Evolutionary conservation across 1,140 invertebrate genomes (phyloP).

Genomic region (Procambarus virginalis): DNA sequence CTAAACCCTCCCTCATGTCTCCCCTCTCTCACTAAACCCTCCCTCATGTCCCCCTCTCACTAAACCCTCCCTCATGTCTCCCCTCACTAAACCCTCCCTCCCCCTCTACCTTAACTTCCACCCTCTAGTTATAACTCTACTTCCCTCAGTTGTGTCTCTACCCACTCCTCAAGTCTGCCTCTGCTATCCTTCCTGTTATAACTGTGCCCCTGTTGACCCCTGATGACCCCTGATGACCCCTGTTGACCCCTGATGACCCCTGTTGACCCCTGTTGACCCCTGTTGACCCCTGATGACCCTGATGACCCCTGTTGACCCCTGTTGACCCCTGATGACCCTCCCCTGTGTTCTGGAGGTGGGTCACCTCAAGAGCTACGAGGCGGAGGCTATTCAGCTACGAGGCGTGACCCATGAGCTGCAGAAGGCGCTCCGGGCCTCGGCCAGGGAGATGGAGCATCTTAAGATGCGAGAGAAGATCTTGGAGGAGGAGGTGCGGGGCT

Average conservation of each 20-base stretch:
- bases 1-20: too few species aligned
- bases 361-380: slow-evolving; percentile 78
- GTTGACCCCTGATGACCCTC: slow-evolving; percentile 31
- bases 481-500: slow-evolving; percentile 54
- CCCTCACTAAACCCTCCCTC: too few species aligned
- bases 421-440: slow-evolving; percentile 77
- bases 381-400: slow-evolving; percentile 78
- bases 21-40: too few species aligned
- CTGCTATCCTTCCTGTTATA: background rate
- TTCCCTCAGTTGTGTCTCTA: background rate
- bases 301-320: background rate
- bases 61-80: too few species aligned
- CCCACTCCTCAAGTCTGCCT: background rate
- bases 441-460: slow-evolving; percentile 78
- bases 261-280: too few species aligned
- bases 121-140: too few species aligned
- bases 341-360: slow-evolving; percentile 73
- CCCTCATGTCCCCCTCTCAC: too few species aligned
- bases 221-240: too few species aligned
- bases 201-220: background rate
- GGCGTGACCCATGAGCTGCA: slow-evolving; percentile 79
- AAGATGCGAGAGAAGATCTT: slow-evolving; percentile 75
- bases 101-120: too few species aligned
- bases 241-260: too few species aligned
- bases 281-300: too few species aligned